Percentiles rank a stretch among this genome's conserved stretches.
These are phyloP conservation scores for Poecilia gillii DNA, from an alignment of 2,797 vertebrate species.

Conservation along the genomic window DNA sequence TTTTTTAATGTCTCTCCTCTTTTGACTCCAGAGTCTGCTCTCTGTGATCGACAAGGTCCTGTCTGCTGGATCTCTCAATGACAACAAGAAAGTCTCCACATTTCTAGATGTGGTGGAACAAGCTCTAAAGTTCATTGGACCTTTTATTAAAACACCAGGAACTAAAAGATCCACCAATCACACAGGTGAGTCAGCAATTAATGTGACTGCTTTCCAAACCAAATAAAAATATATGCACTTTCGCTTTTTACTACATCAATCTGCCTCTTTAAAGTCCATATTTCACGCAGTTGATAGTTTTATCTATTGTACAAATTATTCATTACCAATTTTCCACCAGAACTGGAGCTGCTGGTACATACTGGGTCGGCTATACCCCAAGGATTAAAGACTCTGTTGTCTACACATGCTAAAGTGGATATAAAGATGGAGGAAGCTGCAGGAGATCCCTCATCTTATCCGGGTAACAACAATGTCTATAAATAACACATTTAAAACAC, in stretches of 20 bases:
- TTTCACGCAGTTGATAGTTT: neutral
- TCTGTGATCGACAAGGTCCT: slow-evolving; percentile 59
- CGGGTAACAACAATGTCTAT: slow-evolving; percentile 54
- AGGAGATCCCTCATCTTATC: slow-evolving; percentile 63
- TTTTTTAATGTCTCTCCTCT: slow-evolving; percentile 18
- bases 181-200: slow-evolving; percentile 60
- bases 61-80: slow-evolving; percentile 15
- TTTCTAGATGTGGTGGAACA: slow-evolving; percentile 71
- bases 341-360: slow-evolving; percentile 59
- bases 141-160: slow-evolving; percentile 18
- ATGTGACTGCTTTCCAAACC: neutral
- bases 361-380: slow-evolving; percentile 39
- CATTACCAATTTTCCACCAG: slow-evolving; percentile 47
- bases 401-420: slow-evolving; percentile 39
- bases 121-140: slow-evolving; percentile 52
- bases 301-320: neutral
- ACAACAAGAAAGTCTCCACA: slow-evolving; percentile 59
- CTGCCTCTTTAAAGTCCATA: neutral
- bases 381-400: slow-evolving; percentile 51
- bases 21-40: slow-evolving; percentile 61
- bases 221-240: neutral
- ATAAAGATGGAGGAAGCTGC: slow-evolving; percentile 75
- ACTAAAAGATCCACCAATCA: neutral
- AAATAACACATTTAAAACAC: neutral
- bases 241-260: neutral